These are phyloP conservation scores for Semicossyphus pulcher DNA, from an alignment of 2,113 vertebrate genomes.

Conservation along the genomic window DNA sequence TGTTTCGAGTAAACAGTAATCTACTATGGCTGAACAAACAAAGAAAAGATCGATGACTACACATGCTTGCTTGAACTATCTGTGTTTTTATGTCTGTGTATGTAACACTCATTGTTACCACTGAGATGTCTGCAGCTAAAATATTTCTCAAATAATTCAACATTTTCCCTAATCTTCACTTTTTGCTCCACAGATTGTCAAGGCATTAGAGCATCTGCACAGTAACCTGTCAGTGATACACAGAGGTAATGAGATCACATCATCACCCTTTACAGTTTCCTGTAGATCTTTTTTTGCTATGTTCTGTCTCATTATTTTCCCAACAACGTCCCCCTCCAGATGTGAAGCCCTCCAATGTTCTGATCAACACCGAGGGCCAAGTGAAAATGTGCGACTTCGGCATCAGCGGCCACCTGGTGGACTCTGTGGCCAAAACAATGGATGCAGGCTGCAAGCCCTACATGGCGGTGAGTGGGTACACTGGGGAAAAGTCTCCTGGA, in stretches of 20 bases:
- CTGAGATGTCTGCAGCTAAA: background rate
- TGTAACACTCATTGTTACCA: background rate
- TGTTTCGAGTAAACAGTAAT: too few species aligned
- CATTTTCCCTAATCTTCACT: background rate
- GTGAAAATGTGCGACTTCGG: slow-evolving; percentile 99
- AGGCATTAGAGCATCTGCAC: slow-evolving; percentile 98
- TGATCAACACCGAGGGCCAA: slow-evolving; percentile 96
- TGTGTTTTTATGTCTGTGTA: background rate
- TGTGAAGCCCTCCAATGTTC: slow-evolving; percentile 98
- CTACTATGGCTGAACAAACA: too few species aligned
- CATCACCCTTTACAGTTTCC: background rate
- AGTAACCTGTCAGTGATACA: slow-evolving; percentile 98
- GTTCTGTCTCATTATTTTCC: background rate
- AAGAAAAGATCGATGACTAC: too few species aligned
- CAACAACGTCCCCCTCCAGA: slow-evolving; percentile 82
- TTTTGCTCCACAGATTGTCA: slow-evolving; percentile 91
- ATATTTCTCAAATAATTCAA: background rate
- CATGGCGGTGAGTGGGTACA: slow-evolving; percentile 91
- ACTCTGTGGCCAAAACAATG: slow-evolving; percentile 98
- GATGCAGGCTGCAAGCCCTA: slow-evolving; percentile 99
- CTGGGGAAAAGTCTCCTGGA: background rate
- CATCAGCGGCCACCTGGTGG: slow-evolving; percentile 98
- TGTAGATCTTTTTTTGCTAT: slow-evolving; percentile 10
- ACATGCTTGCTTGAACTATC: too few species aligned
- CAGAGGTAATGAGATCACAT: slow-evolving; percentile 86